phyloP scores from a whole-genome alignment of 1,140 invertebrate species.

The Odontomachus brunneus region DNA sequence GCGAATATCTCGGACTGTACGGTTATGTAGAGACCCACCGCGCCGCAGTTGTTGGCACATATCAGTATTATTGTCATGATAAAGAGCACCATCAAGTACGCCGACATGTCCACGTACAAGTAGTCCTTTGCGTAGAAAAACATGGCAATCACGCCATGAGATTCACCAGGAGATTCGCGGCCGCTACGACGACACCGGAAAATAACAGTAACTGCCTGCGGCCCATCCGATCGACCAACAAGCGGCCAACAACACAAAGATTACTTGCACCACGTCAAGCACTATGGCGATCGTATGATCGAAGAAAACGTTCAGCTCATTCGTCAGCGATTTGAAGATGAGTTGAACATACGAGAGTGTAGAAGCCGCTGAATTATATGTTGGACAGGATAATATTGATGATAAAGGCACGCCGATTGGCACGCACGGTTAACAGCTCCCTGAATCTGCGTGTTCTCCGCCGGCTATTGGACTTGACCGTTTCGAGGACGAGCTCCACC shows the following conservation, averaged over 20 bases:
- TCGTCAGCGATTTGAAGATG: slow-evolving; percentile 88
- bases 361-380: slow-evolving; percentile 90
- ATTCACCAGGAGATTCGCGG: slow-evolving; percentile 82
- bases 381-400: slow-evolving; percentile 88
- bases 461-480: slow-evolving; percentile 81
- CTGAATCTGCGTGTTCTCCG: slow-evolving; percentile 74
- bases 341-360: slow-evolving; percentile 90
- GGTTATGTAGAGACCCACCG: slow-evolving; percentile 89
- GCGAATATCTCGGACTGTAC: slow-evolving; percentile 91
- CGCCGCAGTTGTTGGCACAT: slow-evolving; percentile 88
- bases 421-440: slow-evolving; percentile 86
- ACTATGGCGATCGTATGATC: slow-evolving; percentile 83
- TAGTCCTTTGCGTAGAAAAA: slow-evolving; percentile 87
- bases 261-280: slow-evolving; percentile 84
- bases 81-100: slow-evolving; percentile 86
- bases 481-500: slow-evolving; percentile 77
- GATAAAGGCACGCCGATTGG: slow-evolving; percentile 87
- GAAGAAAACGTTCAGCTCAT: slow-evolving; percentile 80
- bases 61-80: slow-evolving; percentile 88
- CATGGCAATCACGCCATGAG: slow-evolving; percentile 86
- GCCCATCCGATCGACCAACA: slow-evolving; percentile 84
- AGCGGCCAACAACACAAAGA: slow-evolving; percentile 75
- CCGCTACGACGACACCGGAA: slow-evolving; percentile 67
- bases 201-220: slow-evolving; percentile 84
- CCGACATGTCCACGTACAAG: slow-evolving; percentile 36